Evolutionary conservation across 2,888 invertebrate genomes (phyloP), one percentile per base, ranked within the genome.

Genomic region (Rhamnusium bicolor): DNA sequence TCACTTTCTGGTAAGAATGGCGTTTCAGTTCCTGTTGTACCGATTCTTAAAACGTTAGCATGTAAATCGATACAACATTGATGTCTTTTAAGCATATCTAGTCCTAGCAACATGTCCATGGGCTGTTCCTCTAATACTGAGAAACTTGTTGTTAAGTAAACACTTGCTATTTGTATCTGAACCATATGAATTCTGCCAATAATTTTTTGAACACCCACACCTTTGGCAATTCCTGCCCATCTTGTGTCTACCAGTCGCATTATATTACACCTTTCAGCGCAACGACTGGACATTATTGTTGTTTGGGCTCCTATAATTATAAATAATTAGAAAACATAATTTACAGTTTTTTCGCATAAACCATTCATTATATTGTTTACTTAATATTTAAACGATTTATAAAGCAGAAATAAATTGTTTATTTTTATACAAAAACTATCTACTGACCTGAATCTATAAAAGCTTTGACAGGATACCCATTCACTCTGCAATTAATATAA

Each of bases 161-260:
- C 96, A 79, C 93, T 94, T 82, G 95, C 98, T 78, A 99, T 98
- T 88, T 98, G 95, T 88, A 99, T 96, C 89, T 98, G 97, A 7
- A 95, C 96, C 94, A 97, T 95, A 88, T 99, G 99, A 82, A 99
- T 97, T 73, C 98, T 92, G 0, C 99, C 99, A 75, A 98, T 94
- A 82, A 99, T 98, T 82, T 94, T 93, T 88, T 99, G 98, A 0
- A 96, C 95, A 4, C 99, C 99, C 10, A 99, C 98, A 67, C 99
- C 99, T 89, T 98, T 98, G 0, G 99, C 99, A 74, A 98, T 94
- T 1, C 98, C 98, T 1, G 96, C 94, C 96, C 98, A 99, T 86
- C 97, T 92, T 0, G 93, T 93, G 86, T 99, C 99, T 1, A 95
- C 97, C 80, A 93, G 91, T 85, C 96, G 91, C 93, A 95, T 96